Evolutionary conservation across 1,140 invertebrate species (phyloP).

Genomic region (Psilanteris sp.): DNA sequence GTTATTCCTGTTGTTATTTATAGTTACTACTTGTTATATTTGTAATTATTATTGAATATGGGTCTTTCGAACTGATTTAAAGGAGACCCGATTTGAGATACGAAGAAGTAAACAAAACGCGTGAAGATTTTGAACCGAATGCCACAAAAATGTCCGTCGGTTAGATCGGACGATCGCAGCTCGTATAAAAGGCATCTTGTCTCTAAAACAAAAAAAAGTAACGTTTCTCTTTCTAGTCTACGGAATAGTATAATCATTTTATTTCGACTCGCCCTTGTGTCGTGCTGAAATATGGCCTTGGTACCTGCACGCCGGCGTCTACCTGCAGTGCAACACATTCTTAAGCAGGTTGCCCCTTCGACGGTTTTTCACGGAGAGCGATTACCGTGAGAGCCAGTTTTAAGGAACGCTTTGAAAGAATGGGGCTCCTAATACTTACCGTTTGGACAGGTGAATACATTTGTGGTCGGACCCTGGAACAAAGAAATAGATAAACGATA

Average conservation of each 20-base stretch:
- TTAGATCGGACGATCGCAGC: background rate
- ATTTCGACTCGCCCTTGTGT: constrained; percentile 39
- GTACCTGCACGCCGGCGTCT: constrained; percentile 48
- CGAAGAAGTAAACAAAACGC: too few species aligned
- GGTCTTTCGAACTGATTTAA: too few species aligned
- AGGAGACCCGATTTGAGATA: too few species aligned
- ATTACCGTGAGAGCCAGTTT: constrained; percentile 58
- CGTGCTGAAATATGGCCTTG: constrained; percentile 58
- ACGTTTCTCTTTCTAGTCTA: background rate
- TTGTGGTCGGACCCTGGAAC: constrained; percentile 81
- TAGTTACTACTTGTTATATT: too few species aligned
- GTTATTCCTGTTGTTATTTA: too few species aligned
- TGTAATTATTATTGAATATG: too few species aligned
- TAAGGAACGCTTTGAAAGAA: constrained; percentile 28
- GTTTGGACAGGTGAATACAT: constrained; percentile 85
- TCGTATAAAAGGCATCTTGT: background rate
- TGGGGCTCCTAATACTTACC: constrained; percentile 79
- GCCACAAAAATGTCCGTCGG: too few species aligned
- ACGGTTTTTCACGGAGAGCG: constrained; percentile 57
- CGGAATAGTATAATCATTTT: constrained; percentile 31
- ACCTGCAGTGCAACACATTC: constrained; percentile 56
- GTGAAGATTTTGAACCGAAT: too few species aligned
- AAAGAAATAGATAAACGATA: too few species aligned
- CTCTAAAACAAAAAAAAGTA: constrained; percentile 1
- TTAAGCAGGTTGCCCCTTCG: constrained; percentile 62